Evolutionary conservation across 2,113 vertebrate species (phyloP).

Genomic region (Synchiropus splendidus): DNA sequence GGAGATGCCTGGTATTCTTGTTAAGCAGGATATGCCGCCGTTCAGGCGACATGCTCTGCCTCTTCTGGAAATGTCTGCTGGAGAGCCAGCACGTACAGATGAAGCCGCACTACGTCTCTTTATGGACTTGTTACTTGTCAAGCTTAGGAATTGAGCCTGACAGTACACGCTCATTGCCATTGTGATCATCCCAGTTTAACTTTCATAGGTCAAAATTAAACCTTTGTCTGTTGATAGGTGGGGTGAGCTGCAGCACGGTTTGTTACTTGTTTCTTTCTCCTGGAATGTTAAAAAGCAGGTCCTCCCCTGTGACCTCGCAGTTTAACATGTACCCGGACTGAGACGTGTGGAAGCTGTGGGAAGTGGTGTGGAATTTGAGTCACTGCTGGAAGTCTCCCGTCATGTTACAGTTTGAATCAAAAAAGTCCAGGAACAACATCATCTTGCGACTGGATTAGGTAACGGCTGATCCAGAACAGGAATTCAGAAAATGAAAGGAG

Average conservation of each 20-base stretch:
- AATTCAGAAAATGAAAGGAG: slow-evolving; percentile 1
- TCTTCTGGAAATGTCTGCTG: slow-evolving; percentile 25
- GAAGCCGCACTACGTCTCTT: slow-evolving; percentile 46
- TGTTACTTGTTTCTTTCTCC: no score
- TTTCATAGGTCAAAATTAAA: not conserved
- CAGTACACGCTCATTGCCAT: slow-evolving; percentile 33
- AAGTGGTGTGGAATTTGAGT: slow-evolving; percentile 2
- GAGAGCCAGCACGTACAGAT: slow-evolving; percentile 29
- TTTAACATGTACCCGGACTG: slow-evolving; percentile 22
- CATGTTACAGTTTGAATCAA: no score
- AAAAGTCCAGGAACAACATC: no score
- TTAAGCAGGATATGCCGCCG: no score
- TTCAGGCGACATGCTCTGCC: not conserved
- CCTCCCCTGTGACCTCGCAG: slow-evolving; percentile 13
- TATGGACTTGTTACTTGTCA: slow-evolving; percentile 18
- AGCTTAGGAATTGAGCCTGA: slow-evolving; percentile 20
- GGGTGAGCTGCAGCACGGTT: slow-evolving; percentile 23
- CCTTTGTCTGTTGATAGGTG: slow-evolving; percentile 18
- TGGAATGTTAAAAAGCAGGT: slow-evolving; percentile 57
- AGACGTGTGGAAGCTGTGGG: slow-evolving; percentile 21
- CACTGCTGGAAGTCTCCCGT: no score
- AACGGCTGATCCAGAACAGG: no score
- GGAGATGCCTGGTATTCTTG: no score
- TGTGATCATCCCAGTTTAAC: not conserved
- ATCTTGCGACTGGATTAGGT: no score